Evolutionary conservation across 2,113 vertebrate species (phyloP), one percentile per base, ranked within the genome.

Genomic region (pig (Sus scrofa)): DNA sequence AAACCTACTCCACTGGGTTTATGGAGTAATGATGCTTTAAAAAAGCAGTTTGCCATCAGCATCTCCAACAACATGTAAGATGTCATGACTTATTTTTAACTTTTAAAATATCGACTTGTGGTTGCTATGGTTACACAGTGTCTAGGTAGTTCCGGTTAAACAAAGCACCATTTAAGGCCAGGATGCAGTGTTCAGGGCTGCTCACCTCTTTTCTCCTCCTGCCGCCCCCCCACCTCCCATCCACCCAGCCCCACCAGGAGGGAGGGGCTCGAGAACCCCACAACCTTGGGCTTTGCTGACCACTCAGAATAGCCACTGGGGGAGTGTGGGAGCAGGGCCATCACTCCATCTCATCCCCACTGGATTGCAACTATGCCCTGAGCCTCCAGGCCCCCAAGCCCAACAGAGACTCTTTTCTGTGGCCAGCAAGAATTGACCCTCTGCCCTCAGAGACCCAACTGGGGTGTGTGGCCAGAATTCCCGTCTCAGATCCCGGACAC

Each of bases 61-160:
- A 85, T 93, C 93, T 98, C 96, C 84, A 84, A 88, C 93, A 97
- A 96, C 95, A 96, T 96, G 96, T 94, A 97, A 97, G 94, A 98
- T 98, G 98, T 98, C 97, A 98, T 95, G 96, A 96, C 98, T 98
- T 98, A 98, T 98, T 98, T 98, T 98, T 98, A 98, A 98, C 97
- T 98, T 98, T 98, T 95, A 97, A 97, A 98, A 97, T 97, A 96
- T 93, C 95, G 81, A 96, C 97, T 98, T 96, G 94, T 97, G 95
- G 98, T 98, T 98, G 95, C 96, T 93, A 98, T 97, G 89, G 98
- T 90, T 96, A 96, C 96, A 32, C 56, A 71, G 89, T 85, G 83
- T 97, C 95, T 97, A 97, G 96, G 97, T 98, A 92, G 89, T 97
- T 98, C 85, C 60, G 24, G 94, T 98, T 96, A 97, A 97, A 97